Percentiles rank a stretch among this genome's conserved stretches.
These are phyloP conservation scores for Mergus octosetaceus DNA, from an alignment of 2,797 vertebrate species.

Conservation along the genomic window DNA sequence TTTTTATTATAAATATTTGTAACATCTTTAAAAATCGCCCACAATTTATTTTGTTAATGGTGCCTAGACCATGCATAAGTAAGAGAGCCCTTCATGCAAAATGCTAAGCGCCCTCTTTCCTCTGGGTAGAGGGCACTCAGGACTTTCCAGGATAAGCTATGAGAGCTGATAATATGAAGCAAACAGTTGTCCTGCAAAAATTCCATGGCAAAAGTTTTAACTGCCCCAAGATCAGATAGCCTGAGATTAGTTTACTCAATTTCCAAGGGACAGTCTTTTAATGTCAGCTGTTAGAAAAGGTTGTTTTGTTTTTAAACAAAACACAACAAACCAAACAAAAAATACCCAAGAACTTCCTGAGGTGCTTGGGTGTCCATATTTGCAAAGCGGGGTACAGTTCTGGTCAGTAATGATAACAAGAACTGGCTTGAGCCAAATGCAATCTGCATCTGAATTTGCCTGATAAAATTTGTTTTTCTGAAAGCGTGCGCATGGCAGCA, in stretches of 20 bases:
- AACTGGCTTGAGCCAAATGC: conserved; percentile 23
- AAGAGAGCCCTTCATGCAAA: not conserved
- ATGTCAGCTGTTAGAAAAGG: not conserved
- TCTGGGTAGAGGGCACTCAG: not conserved
- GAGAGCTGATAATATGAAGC: not conserved
- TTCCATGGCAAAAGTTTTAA: not conserved
- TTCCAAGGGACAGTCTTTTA: not conserved
- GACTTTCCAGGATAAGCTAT: not conserved
- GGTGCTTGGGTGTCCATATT: not conserved
- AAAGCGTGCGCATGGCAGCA: not conserved
- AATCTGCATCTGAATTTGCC: conserved; percentile 73
- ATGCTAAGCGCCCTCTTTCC: not conserved
- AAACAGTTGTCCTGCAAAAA: not conserved
- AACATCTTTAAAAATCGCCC: not conserved
- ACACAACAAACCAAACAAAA: not conserved
- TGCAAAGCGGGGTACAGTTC: conserved; percentile 9
- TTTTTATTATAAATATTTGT: not conserved
- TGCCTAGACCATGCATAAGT: not conserved
- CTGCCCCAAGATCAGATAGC: fast-evolving
- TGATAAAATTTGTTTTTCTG: conserved; percentile 77
- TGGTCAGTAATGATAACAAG: conserved; percentile 71
- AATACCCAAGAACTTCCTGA: not conserved
- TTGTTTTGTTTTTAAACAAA: not conserved
- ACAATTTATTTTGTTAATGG: fast-evolving
- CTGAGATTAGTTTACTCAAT: not conserved